Base-by-base conservation (phyloP, 2,113 vertebrate species). In the Chloropsis hardwickii region DNA sequence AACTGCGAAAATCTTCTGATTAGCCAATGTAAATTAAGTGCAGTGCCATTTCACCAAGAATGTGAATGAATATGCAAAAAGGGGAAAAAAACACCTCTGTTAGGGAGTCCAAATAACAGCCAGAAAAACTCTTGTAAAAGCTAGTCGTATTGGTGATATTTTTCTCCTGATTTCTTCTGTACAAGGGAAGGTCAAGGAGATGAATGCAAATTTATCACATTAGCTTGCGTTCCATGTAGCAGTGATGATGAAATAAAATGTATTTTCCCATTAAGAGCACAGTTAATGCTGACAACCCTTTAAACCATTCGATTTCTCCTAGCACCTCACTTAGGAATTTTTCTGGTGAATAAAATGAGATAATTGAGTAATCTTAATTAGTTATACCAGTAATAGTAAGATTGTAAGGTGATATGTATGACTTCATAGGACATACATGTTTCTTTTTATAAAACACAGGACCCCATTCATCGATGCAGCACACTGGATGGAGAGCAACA, bases 1-100 rank as follows among this genome's bases (percentile, higher is more conserved):
- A 97, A 95, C 48, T 90, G 67, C 25, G 48, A 94, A 73, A 94
- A 89, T 93, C 74, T 93, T 77, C 88, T 96, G 96, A 98, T 97
- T 97, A 97, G 82, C 71, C 82, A 95, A 85, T 74, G 56, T 81
- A 97, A 97, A 97, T 97, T 64, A 62, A 80, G 54, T 69, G 45
- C 27, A 92, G 42, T 88, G 53, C 42, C 72, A 90, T 78, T 90
- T 95, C 50, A 58, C 60, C 37, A 61, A 79, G 78, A 86, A 44
- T 5, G 2, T 42, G 50, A 91, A 80, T 74, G 40, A 88, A 70
- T 81, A 86, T 62, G 40, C 31, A 92, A 93, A 90, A 62, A 31
- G 7, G 11, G 7, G 11, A 23, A 61, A 42, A 21, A 29, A 0
- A 6, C 27, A 58, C 44, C 14, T 60, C 54, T 61, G 18, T 42